Evolutionary conservation across 2,797 vertebrate genomes (phyloP), one percentile per base, ranked within the genome.

Genomic region (Anniella stebbinsi): DNA sequence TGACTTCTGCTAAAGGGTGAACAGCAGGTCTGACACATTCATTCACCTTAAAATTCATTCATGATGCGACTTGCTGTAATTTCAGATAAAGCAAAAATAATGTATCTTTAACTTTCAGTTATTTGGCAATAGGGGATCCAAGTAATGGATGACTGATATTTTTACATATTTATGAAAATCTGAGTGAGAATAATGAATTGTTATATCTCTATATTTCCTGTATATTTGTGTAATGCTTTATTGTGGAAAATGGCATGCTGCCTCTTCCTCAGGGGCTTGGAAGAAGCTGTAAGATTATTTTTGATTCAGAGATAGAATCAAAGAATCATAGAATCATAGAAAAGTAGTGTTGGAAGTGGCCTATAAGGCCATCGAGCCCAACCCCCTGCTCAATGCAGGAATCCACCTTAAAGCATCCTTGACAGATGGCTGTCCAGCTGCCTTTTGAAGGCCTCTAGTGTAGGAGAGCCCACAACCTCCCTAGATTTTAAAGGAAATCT

Each of bases 401-500:
- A n/a, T n/a, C n/a, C n/a, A n/a, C n/a, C n/a, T n/a, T n/a, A n/a
- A n/a, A n/a, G n/a, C n/a, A n/a, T n/a, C n/a, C n/a, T n/a, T n/a
- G n/a, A n/a, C n/a, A n/a, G n/a, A n/a, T n/a, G n/a, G n/a, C n/a
- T n/a, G n/a, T n/a, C n/a, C n/a, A n/a, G n/a, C n/a, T n/a, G n/a
- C n/a, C n/a, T n/a, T n/a, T n/a, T n/a, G n/a, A n/a, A n/a, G n/a
- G n/a, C n/a, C n/a, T n/a, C n/a, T n/a, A n/a, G n/a, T n/a, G n/a
- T n/a, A n/a, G n/a, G n/a, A n/a, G n/a, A n/a, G n/a, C n/a, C n/a
- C n/a, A n/a, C n/a, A n/a, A n/a, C n/a, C n/a, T n/a, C n/a, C n/a
- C n/a, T n/a, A n/a, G n/a, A 86, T 87, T 89, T 92, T 66, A n/a
- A 92, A 92, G n/a, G 81, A 89, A 95, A 91, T 89, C 88, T 30